Evolutionary conservation across 2,888 invertebrate species (phyloP).

Genomic region (Clivina fossor): DNA sequence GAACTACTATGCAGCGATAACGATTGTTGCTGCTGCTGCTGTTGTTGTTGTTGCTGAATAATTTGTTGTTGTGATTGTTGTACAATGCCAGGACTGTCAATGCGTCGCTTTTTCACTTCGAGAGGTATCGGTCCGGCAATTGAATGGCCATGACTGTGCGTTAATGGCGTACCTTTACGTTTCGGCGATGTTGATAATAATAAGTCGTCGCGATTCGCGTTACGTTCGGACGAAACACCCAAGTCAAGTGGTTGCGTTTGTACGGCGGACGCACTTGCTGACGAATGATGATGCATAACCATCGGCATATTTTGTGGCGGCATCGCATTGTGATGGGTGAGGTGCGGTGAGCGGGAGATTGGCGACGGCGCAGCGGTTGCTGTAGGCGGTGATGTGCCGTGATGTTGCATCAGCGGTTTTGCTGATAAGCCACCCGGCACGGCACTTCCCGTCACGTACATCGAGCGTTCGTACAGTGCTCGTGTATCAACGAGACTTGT

Average conservation of each 20-base stretch:
- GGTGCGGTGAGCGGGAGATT: constrained; percentile 53
- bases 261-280: constrained; percentile 56
- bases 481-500: constrained; percentile 42
- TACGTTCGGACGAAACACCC: constrained; percentile 62
- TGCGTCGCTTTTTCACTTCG: constrained; percentile 66
- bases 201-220: constrained; percentile 42
- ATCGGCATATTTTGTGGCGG: constrained; percentile 50
- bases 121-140: constrained; percentile 55
- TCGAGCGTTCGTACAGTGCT: constrained; percentile 45
- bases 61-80: constrained; percentile 39
- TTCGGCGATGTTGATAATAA: constrained; percentile 62
- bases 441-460: constrained; percentile 45
- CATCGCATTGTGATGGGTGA: constrained; percentile 50
- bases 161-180: constrained; percentile 61
- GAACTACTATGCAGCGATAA: constrained; percentile 49
- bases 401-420: constrained; percentile 52
- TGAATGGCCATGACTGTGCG: too few relatives aligned
- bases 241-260: constrained; percentile 80
- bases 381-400: constrained; percentile 56
- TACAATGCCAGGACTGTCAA: constrained; percentile 54
- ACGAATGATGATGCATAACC: constrained; percentile 51
- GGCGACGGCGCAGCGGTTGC: constrained; percentile 52
- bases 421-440: constrained; percentile 48
- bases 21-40: constrained; percentile 39
- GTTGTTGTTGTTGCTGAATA: constrained; percentile 42